Percentiles rank a stretch among this genome's conserved stretches.
These are phyloP conservation scores for Cheilosia vernalis DNA, from an alignment of 2,888 invertebrate species.

Conservation along the genomic window DNA sequence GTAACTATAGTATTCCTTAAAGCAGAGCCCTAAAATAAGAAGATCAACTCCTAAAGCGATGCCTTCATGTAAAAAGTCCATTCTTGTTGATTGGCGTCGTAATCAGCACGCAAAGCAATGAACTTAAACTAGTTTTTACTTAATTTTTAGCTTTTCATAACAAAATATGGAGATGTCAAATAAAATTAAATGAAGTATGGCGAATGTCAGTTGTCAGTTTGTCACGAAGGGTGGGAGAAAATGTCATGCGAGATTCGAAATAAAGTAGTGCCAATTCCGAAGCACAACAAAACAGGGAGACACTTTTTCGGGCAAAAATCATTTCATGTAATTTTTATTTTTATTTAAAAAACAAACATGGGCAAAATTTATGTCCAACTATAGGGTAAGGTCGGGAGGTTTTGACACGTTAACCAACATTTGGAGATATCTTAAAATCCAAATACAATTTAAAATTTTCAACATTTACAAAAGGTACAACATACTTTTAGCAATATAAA, in stretches of 20 bases:
- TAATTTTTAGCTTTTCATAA: slow-evolving; percentile 30
- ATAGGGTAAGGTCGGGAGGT: no score
- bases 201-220: slow-evolving; percentile 39
- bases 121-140: slow-evolving; percentile 17
- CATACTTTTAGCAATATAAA: no score
- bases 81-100: slow-evolving; percentile 78
- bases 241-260: slow-evolving; percentile 30
- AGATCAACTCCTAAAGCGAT: slow-evolving; percentile 90
- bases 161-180: slow-evolving; percentile 9
- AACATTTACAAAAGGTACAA: no score
- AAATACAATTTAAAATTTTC: no score
- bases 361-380: no score
- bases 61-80: slow-evolving; percentile 91
- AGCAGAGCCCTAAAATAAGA: slow-evolving; percentile 89
- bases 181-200: background rate
- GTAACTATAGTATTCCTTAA: slow-evolving; percentile 90
- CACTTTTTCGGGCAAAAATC: no score
- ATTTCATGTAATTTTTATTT: no score
- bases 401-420: no score
- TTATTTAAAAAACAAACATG: no score
- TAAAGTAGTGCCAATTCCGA: slow-evolving; percentile 17
- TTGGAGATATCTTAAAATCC: no score
- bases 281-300: background rate
- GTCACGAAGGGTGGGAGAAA: background rate
- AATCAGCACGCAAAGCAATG: background rate